Base-by-base conservation (phyloP, 2,888 invertebrate genomes). In the Chaetoderma sp. region DNA sequence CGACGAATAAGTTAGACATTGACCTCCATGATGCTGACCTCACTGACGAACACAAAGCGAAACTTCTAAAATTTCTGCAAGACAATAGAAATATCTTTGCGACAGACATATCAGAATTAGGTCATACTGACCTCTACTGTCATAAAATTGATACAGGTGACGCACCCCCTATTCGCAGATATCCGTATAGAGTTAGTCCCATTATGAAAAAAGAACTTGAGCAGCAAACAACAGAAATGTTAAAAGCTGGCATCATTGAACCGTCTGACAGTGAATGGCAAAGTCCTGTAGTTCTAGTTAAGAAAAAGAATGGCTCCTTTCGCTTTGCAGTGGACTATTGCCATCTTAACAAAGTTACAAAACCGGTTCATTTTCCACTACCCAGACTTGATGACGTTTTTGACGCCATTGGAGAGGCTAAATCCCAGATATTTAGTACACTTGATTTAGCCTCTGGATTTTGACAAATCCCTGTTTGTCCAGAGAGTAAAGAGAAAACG, bases 101-200 rank as follows among this genome's bases (percentile, higher is more conserved):
- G 1, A 1, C 16, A 10, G 8, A 8, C 21, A 47, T 21, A 47
- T 8, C 10, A 16, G 55, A 61, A 28, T 18, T 55, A 44, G 63
- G 63, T 27, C 39, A 27, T 42, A 58, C 58, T 25, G 30, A 49
- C 13, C n/a, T 57, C n/a, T 27, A 56, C 16, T 5, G 25, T 16
- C 72, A 72, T 64, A 39, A 44, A 36, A 72, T 72, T 42, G 69
- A 73, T 44, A 73, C 73, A 27, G 52, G n/a, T 18, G 52, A 27
- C 32, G 52, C 52, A 28, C 28, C 23, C 10, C 28, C 52, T 6
- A 8, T 52, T 4, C 28, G 52, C 8, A 52, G 6, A 33, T 33
- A 28, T 21, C 32, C 32, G 18, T 52, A 52, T 30, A 55, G 68
- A 16, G 55, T 54, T 16, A 44, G 54, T 21, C 70, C 70, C 10